These are phyloP conservation scores for Melanophora roralis DNA, from an alignment of 2,888 invertebrate genomes.

Conservation along the genomic window DNA sequence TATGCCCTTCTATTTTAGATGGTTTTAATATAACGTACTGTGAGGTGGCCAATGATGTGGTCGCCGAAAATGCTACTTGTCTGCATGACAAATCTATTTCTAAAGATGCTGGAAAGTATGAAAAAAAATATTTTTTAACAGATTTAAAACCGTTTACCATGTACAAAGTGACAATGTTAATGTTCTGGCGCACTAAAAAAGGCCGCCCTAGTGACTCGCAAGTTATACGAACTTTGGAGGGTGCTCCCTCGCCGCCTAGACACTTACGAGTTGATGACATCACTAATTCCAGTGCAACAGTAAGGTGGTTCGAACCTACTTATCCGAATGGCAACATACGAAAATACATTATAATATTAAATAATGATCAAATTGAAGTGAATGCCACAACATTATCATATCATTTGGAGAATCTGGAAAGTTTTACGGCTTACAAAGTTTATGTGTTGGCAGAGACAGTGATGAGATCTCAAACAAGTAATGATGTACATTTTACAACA, in stretches of 20 bases:
- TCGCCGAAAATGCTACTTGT: slow-evolving; percentile 41
- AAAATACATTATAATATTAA: slow-evolving; percentile 62
- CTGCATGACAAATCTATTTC: slow-evolving; percentile 66
- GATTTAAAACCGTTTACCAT: slow-evolving; percentile 85
- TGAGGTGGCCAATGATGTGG: slow-evolving; percentile 74
- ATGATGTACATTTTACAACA: slow-evolving; percentile 79
- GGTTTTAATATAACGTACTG: slow-evolving; percentile 89
- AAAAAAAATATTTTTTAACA: slow-evolving; percentile 79
- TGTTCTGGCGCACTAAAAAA: slow-evolving; percentile 79
- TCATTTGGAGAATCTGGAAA: slow-evolving; percentile 76
- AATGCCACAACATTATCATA: slow-evolving; percentile 44
- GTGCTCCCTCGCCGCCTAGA: slow-evolving; percentile 80
- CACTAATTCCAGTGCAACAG: slow-evolving; percentile 80
- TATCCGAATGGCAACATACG: slow-evolving; percentile 85
- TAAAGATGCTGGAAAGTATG: slow-evolving; percentile 64
- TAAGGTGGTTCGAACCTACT: slow-evolving; percentile 83
- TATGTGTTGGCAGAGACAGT: slow-evolving; percentile 85
- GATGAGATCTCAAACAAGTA: slow-evolving; percentile 81
- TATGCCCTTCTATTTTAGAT: slow-evolving; percentile 83
- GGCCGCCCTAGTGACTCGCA: slow-evolving; percentile 81
- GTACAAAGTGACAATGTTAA: slow-evolving; percentile 84
- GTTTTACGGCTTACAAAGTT: slow-evolving; percentile 84
- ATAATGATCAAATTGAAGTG: slow-evolving; percentile 59
- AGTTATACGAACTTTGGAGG: slow-evolving; percentile 84
- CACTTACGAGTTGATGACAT: slow-evolving; percentile 78